Base-by-base conservation (phyloP, 2,888 invertebrate genomes). In the Cataglyphis cursor region DNA sequence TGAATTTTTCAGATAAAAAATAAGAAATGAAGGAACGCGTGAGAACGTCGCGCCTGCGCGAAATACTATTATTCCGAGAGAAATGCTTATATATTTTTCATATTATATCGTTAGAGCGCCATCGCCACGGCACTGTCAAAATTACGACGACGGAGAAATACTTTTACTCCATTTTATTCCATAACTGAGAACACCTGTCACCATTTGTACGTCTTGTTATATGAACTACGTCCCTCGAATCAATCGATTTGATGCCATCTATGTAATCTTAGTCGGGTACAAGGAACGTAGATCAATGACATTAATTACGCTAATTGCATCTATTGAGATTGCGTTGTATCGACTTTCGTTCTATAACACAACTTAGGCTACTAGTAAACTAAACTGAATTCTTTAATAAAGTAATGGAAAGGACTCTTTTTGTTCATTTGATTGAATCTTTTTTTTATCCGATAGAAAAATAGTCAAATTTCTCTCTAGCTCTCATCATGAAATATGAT, bases 1-100 rank as follows among this genome's bases (percentile, higher is more conserved):
- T 59, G 18, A 80, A 70, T 80, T 70, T 80, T 80, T 70, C 44
- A 48, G 44, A 8, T 65, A 21, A 44, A 21, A 70, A 21, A 21
- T 9, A 12, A 59, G 15, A 57, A 62, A 54, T 51, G 41, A 75
- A 44, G 54, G 15, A 64, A 54, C 35, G 70, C 24, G 31, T 12
- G 51, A 41, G 24, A 3, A 38, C 59, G 18, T 12, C 12, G 8
- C n/a, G 24, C 18, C 51, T 35, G 61, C 44, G 24, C n/a, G n/a
- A 31, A 64, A 9, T 81, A 61, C 44, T 44, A 38, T 15, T 44
- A 75, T 76, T 66, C 31, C 48, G 48, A n/a, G 35, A 73, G 70
- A 54, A 57, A 70, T 66, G 72, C 81, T 86, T 88, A 87, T 88
- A 86, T 83, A 90, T 90, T 73, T 90, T 90, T 91, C 87, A 91